These are phyloP conservation scores for Malaclemys terrapin DNA, from an alignment of 2,113 vertebrate genomes.

Conservation along the genomic window DNA sequence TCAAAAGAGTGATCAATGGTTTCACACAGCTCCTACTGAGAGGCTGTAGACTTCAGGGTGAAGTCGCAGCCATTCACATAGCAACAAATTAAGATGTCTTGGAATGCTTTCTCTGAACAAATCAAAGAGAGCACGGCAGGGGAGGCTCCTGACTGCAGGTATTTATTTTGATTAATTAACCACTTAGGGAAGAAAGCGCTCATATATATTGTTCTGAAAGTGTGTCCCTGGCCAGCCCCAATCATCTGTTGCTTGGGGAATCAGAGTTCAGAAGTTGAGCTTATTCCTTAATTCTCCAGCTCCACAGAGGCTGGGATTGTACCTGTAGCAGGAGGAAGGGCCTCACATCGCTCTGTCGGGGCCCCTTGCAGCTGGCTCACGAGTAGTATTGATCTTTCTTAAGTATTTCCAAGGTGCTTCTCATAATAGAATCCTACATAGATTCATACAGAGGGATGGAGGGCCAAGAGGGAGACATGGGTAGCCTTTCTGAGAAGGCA, in stretches of 20 bases:
- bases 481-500: not conserved
- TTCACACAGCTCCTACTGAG: not conserved
- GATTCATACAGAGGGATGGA: not conserved
- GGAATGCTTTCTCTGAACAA: slow-evolving; percentile 29
- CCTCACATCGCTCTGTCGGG: not conserved
- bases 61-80: slow-evolving; percentile 11
- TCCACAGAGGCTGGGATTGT: not conserved
- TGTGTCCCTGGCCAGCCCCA: not conserved
- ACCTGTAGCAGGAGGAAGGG: not conserved
- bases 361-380: not conserved
- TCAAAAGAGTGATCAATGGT: not conserved
- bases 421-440: not conserved
- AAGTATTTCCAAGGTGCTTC: not conserved
- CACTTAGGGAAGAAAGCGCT: slow-evolving; percentile 39
- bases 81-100: slow-evolving; percentile 42
- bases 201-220: slow-evolving; percentile 21
- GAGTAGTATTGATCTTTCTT: not conserved
- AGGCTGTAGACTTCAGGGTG: not conserved
- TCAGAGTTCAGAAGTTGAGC: not conserved
- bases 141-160: slow-evolving; percentile 9
- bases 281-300: not conserved
- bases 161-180: slow-evolving; percentile 68
- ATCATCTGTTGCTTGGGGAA: not conserved
- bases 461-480: not conserved
- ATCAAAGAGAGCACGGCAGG: not conserved